Evolutionary conservation across 2,113 vertebrate genomes (phyloP), one percentile per base, ranked within the genome.

Genomic region (Brevimyrus niger): DNA sequence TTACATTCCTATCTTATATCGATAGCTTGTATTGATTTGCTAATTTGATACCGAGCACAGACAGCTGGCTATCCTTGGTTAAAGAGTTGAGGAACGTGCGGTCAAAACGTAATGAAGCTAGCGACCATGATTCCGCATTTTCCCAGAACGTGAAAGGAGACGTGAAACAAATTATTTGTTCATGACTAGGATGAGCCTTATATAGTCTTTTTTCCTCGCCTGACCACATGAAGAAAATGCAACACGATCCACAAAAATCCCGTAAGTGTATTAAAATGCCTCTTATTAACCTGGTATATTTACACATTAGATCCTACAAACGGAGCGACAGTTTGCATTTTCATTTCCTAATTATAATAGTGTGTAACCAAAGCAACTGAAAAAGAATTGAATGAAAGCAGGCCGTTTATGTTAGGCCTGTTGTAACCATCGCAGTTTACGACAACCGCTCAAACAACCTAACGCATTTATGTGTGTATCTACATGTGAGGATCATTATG

Each of bases 81-180:
- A 42, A 42, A 42, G 31, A 80, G 61, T 11, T 17, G 73, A 38
- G 73, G 35, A 76, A 38, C 73, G 35, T 42, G 31, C 35, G 35
- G 11, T 17, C 15, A 31, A 15, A 76, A 23, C 21, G 44, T 47
- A 47, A 47, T 11, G 82, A 84, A 84, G 82, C 86, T 38, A 44
- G 27, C 87, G 61, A 27, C 87, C 58, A 48, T 88, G 87, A 88
- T 88, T 88, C 58, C 87, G 87, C 87, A 73, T 73, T 76, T 73
- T 44, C 9, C 31, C 53, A 21, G 87, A 47, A 88, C 65, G 61
- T 4, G 15, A 87, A 61, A 42, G 35, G 8, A 53, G 55, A 87
- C 53, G 42, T 73, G 58, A 46, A 61, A 13, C 42, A 65, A 58
- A n/a, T 47, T 27, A 7, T 69, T 69, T 88, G n/a, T 69, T 69